These are phyloP conservation scores for Pollenia amentaria DNA, from an alignment of 2,888 invertebrate genomes.

Conservation along the genomic window DNA sequence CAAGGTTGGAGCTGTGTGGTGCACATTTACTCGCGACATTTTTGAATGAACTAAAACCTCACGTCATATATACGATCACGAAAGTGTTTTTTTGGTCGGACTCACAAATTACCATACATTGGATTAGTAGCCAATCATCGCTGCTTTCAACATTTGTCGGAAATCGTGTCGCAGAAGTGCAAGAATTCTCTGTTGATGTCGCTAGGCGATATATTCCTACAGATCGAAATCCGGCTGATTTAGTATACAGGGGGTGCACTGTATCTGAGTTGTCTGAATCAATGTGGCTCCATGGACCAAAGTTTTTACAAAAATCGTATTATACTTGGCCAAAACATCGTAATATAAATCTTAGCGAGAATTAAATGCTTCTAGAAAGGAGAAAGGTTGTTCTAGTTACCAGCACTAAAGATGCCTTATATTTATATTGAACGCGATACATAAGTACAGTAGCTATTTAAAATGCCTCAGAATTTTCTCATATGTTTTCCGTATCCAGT, in stretches of 20 bases:
- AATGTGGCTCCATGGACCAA: slow-evolving; percentile 24
- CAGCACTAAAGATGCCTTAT: background rate
- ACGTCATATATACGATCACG: slow-evolving; percentile 4
- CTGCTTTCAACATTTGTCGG: slow-evolving; percentile 65
- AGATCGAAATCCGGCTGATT: slow-evolving; percentile 70
- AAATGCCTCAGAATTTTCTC: slow-evolving; percentile 6
- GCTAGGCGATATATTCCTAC: slow-evolving; percentile 68
- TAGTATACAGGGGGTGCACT: slow-evolving; percentile 45
- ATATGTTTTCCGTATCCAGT: slow-evolving; percentile 4
- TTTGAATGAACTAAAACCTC: slow-evolving; percentile 38
- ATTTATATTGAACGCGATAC: slow-evolving; percentile 1
- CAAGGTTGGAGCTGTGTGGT: slow-evolving; percentile 67
- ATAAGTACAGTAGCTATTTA: slow-evolving; percentile 1
- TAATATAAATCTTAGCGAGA: background rate
- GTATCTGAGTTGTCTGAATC: background rate
- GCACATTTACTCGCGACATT: slow-evolving; percentile 64
- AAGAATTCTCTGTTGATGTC: slow-evolving; percentile 32
- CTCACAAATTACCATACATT: slow-evolving; percentile 65
- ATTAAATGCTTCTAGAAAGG: slow-evolving; percentile 17
- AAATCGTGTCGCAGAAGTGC: slow-evolving; percentile 68
- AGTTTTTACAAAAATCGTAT: background rate
- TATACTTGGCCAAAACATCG: slow-evolving; percentile 4
- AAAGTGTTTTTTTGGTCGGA: slow-evolving; percentile 60
- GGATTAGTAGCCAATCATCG: slow-evolving; percentile 62
- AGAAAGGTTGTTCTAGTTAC: background rate